A percentile compares a stretch with the other conserved stretches of the same genome.
These are phyloP conservation scores for Phenganax marumi DNA, from an alignment of 92 coral and sea anemone genomes.

Conservation along the genomic window DNA sequence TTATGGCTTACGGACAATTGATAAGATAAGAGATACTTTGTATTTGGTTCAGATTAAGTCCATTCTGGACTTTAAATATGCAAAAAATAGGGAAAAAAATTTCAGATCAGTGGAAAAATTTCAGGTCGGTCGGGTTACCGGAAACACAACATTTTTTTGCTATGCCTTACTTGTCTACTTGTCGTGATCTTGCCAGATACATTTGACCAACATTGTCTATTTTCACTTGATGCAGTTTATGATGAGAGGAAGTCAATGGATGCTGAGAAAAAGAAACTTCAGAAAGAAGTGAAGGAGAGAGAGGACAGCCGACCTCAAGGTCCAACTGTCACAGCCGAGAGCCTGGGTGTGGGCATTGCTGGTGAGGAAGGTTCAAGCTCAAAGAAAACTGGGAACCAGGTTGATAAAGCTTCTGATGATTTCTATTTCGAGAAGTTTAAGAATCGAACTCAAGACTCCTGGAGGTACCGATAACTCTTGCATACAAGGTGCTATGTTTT, in stretches of 20 bases:
- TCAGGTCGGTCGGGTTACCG: too few species aligned
- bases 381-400: constrained; percentile 64
- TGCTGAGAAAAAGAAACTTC: constrained; percentile 82
- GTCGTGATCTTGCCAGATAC: not conserved
- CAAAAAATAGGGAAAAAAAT: too few species aligned
- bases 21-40: too few species aligned
- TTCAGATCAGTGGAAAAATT: too few species aligned
- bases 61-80: too few species aligned
- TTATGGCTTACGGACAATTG: too few species aligned
- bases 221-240: constrained; percentile 56
- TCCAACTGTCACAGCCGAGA: constrained; percentile 75
- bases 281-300: constrained; percentile 70
- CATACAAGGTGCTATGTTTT: not conserved
- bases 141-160: too few species aligned
- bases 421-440: constrained; percentile 91
- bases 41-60: too few species aligned
- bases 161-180: too few species aligned
- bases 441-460: constrained; percentile 87
- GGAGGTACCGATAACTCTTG: constrained; percentile 84
- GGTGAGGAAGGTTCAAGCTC: constrained; percentile 38
- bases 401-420: constrained; percentile 94
- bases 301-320: constrained; percentile 63
- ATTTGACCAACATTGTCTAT: not conserved
- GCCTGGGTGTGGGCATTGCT: constrained; percentile 54
- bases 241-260: constrained; percentile 81